A percentile compares a stretch with the other conserved stretches of the same genome.
phyloP scores from a whole-genome alignment of 2,888 invertebrate genomes.

The Parnassius smintheus region DNA sequence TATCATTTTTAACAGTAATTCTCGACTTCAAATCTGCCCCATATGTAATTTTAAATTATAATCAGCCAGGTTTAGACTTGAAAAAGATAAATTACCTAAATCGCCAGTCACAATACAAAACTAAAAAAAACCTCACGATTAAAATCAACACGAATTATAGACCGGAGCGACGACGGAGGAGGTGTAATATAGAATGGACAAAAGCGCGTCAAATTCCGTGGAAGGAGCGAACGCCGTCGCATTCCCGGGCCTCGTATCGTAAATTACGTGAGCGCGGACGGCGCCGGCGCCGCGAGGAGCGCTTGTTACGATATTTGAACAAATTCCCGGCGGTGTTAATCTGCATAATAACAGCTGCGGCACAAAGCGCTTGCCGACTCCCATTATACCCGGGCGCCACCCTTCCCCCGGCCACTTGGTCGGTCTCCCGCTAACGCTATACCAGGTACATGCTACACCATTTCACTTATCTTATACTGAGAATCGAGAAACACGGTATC shows the following conservation, averaged over 20 bases:
- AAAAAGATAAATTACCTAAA: background rate
- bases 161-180: constrained; percentile 42
- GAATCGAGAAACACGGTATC: constrained; percentile 36
- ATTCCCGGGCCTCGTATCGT: constrained; percentile 71
- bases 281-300: constrained; percentile 76
- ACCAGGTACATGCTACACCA: constrained; percentile 42
- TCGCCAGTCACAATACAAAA: constrained; percentile 4
- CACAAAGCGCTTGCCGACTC: constrained; percentile 76
- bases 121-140: constrained; percentile 39
- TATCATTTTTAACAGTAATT: no score
- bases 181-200: constrained; percentile 60
- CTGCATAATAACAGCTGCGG: constrained; percentile 80
- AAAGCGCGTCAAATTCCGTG: constrained; percentile 52
- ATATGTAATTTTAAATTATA: background rate
- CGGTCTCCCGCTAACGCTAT: constrained; percentile 15
- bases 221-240: constrained; percentile 67
- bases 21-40: background rate
- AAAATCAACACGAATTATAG: constrained; percentile 46
- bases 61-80: background rate
- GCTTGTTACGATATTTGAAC: constrained; percentile 81
- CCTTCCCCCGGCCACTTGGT: constrained; percentile 50
- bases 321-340: constrained; percentile 81
- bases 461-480: constrained; percentile 29
- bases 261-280: constrained; percentile 65
- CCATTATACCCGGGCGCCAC: constrained; percentile 78